A percentile compares a stretch with the other conserved stretches of the same genome.
phyloP scores from a whole-genome alignment of 2,888 invertebrate species.

The Ennomos erosarius region DNA sequence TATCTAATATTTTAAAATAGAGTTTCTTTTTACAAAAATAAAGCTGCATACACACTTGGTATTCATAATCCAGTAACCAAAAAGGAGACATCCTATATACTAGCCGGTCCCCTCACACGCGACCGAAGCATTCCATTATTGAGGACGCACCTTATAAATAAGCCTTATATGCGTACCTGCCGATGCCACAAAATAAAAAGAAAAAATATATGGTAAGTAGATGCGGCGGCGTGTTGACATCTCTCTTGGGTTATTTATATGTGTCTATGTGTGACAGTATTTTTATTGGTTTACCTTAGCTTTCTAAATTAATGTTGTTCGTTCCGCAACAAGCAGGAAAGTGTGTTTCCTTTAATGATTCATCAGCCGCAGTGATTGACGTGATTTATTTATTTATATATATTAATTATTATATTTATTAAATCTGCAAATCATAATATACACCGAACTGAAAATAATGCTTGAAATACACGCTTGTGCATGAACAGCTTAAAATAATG shows the following conservation, averaged over 20 bases:
- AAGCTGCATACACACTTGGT: slow-evolving; percentile 5
- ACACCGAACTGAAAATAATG: too few species aligned
- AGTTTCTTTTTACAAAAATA: neutral
- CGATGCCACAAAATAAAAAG: slow-evolving; percentile 60
- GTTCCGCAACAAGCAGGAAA: neutral
- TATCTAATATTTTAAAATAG: too few species aligned
- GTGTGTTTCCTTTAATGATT: too few species aligned
- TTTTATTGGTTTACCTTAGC: slow-evolving; percentile 24
- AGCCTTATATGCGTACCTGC: slow-evolving; percentile 75
- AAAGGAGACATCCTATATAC: slow-evolving; percentile 60
- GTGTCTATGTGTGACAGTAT: slow-evolving; percentile 32
- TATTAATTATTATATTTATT: too few species aligned
- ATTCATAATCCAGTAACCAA: neutral
- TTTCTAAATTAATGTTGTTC: slow-evolving; percentile 19
- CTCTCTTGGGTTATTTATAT: slow-evolving; percentile 48
- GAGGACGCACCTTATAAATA: slow-evolving; percentile 76
- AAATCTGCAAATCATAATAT: too few species aligned
- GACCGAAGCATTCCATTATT: slow-evolving; percentile 77
- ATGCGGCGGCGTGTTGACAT: slow-evolving; percentile 70
- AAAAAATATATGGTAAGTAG: slow-evolving; percentile 55
- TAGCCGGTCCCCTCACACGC: slow-evolving; percentile 55
- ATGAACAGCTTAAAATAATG: too few species aligned
- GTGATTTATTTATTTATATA: too few species aligned
- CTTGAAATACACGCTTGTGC: too few species aligned
- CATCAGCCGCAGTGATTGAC: too few species aligned